A percentile compares a stretch with the other conserved stretches of the same genome.
These are phyloP conservation scores for Astyanax mexicanus DNA, from an alignment of 2,797 vertebrate genomes.

Conservation along the genomic window DNA sequence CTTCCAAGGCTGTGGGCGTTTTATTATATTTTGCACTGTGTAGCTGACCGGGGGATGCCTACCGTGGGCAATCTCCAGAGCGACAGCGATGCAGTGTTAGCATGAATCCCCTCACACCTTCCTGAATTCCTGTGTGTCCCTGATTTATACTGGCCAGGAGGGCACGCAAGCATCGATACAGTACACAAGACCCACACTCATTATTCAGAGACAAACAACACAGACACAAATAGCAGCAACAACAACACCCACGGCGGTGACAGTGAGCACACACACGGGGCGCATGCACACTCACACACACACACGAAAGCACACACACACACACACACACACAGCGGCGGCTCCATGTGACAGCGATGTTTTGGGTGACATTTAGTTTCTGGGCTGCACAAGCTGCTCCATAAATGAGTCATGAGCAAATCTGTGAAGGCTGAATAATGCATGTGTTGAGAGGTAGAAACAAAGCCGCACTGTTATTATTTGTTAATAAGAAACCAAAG, in stretches of 20 bases:
- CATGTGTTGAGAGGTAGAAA: constrained; percentile 78
- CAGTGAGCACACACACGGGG: constrained; percentile 42
- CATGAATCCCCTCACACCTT: constrained; percentile 1
- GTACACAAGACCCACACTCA: constrained; percentile 35
- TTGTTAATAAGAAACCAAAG: constrained; percentile 81
- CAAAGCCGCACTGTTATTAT: constrained; percentile 80
- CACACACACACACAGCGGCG: constrained; percentile 41
- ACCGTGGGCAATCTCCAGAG: neutral
- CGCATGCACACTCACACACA: neutral
- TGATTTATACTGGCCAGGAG: constrained; percentile 10
- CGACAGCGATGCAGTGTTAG: neutral
- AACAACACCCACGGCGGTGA: constrained; percentile 46
- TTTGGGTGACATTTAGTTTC: constrained; percentile 79
- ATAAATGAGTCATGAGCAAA: constrained; percentile 83
- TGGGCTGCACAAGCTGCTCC: constrained; percentile 79
- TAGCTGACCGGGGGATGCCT: neutral
- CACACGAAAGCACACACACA: constrained; percentile 14
- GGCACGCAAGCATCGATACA: constrained; percentile 21
- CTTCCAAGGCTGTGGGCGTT: neutral
- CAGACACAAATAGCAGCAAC: constrained; percentile 55
- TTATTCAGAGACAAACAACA: constrained; percentile 53
- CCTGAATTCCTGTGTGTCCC: constrained; percentile 7
- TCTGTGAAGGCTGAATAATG: constrained; percentile 83
- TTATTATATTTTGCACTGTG: neutral
- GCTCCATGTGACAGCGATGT: constrained; percentile 66